These are phyloP conservation scores for Caenorhabditis sp. DNA, from an alignment of 2,888 invertebrate genomes.

Conservation along the genomic window DNA sequence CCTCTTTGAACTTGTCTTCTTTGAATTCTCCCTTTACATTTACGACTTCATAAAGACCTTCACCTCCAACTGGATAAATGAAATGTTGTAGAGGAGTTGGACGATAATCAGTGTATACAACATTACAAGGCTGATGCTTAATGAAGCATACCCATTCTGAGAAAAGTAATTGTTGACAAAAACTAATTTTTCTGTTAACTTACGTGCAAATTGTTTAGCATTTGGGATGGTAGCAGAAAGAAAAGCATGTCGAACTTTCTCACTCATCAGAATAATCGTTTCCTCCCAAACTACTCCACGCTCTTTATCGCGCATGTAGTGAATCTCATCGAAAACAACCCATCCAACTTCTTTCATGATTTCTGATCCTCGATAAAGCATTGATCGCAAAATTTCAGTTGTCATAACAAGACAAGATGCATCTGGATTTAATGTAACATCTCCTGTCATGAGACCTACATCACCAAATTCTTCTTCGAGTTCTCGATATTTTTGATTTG, in stretches of 20 bases:
- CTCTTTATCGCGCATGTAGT: slow-evolving; percentile 99
- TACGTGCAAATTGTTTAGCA: slow-evolving; percentile 83
- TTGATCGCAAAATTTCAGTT: slow-evolving; percentile 98
- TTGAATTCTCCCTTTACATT: slow-evolving; percentile 82
- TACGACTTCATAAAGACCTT: slow-evolving; percentile 88
- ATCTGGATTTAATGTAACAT: slow-evolving; percentile 97
- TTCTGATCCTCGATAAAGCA: slow-evolving; percentile 97
- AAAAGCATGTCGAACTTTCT: slow-evolving; percentile 97
- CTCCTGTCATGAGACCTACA: slow-evolving; percentile 94
- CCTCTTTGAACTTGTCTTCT: slow-evolving; percentile 96
- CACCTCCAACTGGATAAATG: slow-evolving; percentile 94
- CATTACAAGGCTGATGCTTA: slow-evolving; percentile 85
- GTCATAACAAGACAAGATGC: slow-evolving; percentile 99
- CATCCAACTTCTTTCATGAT: slow-evolving; percentile 99
- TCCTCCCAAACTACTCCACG: slow-evolving; percentile 99
- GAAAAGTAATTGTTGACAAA: too few species aligned
- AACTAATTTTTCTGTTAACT: slow-evolving; percentile 9
- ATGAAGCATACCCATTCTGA: slow-evolving; percentile 69
- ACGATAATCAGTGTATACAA: slow-evolving; percentile 96
- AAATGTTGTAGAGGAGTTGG: slow-evolving; percentile 98
- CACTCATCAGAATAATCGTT: slow-evolving; percentile 92
- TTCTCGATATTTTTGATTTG: slow-evolving; percentile 98
- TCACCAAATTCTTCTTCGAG: slow-evolving; percentile 84
- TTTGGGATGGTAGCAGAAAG: slow-evolving; percentile 99
- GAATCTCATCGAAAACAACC: slow-evolving; percentile 99